phyloP scores from a whole-genome alignment of 2,888 invertebrate genomes.

The Drosophila differens region DNA sequence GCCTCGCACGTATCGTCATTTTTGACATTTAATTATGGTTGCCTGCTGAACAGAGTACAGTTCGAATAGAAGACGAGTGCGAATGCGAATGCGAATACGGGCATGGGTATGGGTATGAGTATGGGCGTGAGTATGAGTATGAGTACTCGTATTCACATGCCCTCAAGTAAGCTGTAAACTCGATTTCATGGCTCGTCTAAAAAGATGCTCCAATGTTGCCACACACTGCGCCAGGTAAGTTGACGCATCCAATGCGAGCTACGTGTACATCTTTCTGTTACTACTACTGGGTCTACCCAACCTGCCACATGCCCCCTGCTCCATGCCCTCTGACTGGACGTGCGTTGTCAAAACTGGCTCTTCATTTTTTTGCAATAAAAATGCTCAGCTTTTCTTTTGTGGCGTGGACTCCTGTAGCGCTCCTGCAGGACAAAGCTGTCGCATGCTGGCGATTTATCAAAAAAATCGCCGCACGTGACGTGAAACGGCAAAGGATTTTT shows the following conservation, averaged over 20 bases:
- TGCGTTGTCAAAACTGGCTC: conserved; percentile 75
- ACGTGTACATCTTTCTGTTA: conserved; percentile 44
- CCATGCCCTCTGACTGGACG: conserved; percentile 48
- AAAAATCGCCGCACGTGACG: conserved; percentile 73
- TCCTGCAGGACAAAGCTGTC: conserved; percentile 63
- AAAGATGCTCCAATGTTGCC: conserved; percentile 57
- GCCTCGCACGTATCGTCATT: conserved; percentile 81
- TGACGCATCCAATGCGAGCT: conserved; percentile 53
- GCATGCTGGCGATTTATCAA: conserved; percentile 74
- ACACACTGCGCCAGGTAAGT: conserved; percentile 46
- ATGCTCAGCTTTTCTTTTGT: conserved; percentile 30
- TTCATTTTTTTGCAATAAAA: conserved; percentile 69
- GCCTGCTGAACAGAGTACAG: conserved; percentile 40
- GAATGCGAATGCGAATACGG: conserved; percentile 18
- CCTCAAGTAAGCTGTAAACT: conserved; percentile 67
- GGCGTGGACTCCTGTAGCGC: conserved; percentile 41
- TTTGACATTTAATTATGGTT: conserved; percentile 84
- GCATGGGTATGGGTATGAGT: conserved; percentile 6
- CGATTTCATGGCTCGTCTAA: conserved; percentile 70
- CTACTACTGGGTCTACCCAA: not conserved
- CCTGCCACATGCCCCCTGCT: not conserved
- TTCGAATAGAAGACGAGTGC: conserved; percentile 16
- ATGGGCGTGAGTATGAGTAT: not conserved
- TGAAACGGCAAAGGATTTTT: conserved; percentile 67
- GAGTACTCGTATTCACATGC: conserved; percentile 4